phyloP scores from a whole-genome alignment of 2,888 invertebrate genomes.

The Aethes cnicana region DNA sequence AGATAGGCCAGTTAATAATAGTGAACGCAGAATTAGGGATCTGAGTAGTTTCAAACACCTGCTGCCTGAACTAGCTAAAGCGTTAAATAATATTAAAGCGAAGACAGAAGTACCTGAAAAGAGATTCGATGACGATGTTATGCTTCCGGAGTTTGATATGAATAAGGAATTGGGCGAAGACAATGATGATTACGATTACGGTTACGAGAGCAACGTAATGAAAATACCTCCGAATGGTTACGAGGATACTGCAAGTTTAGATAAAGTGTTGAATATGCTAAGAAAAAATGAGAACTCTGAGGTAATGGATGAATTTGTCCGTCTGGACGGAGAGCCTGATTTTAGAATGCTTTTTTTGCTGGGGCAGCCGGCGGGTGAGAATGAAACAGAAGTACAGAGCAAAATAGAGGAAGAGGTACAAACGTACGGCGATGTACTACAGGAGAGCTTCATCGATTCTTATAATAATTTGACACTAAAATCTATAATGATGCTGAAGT shows the following conservation, averaged over 20 bases:
- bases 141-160: constrained; percentile 72
- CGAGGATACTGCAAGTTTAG: constrained; percentile 56
- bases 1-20: constrained; percentile 33
- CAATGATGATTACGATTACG: constrained; percentile 53
- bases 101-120: constrained; percentile 53
- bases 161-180: constrained; percentile 59
- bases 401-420: constrained; percentile 85
- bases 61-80: constrained; percentile 65
- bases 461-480: constrained; percentile 94
- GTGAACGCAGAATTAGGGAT: constrained; percentile 52
- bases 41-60: constrained; percentile 57
- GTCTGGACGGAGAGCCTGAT: constrained; percentile 47
- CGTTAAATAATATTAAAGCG: constrained; percentile 51
- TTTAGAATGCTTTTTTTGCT: constrained; percentile 78
- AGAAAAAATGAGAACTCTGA: constrained; percentile 50
- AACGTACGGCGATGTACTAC: constrained; percentile 88
- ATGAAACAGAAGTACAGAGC: constrained; percentile 82
- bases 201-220: constrained; percentile 71
- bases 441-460: constrained; percentile 91
- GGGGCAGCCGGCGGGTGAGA: constrained; percentile 83
- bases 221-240: constrained; percentile 70
- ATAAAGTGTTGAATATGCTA: constrained; percentile 52
- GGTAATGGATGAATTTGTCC: constrained; percentile 35
- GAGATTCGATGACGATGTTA: constrained; percentile 59
- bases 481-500: constrained; percentile 92